Conservation (phyloP, 2,888 invertebrate species). For the Thecocarcelia acutangulata region DNA sequence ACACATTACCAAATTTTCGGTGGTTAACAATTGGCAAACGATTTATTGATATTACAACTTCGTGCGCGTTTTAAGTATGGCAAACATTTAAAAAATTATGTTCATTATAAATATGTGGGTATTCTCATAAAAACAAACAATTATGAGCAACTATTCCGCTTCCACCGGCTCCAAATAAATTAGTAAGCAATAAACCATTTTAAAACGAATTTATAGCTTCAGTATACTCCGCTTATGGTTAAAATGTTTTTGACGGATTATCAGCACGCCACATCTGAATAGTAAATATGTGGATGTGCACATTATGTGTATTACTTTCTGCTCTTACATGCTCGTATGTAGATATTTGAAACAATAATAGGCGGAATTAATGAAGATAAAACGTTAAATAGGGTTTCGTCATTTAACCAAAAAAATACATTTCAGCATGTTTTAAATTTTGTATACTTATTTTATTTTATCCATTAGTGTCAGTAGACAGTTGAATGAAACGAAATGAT, state of each 20-base stretch:
- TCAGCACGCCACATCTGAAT: background rate
- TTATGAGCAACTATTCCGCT: constrained; percentile 19
- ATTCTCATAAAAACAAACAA: constrained; percentile 23
- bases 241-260: constrained; percentile 24
- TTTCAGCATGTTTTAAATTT: background rate
- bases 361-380: background rate
- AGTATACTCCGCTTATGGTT: constrained; percentile 11
- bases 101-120: background rate
- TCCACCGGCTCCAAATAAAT: constrained; percentile 45
- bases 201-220: background rate
- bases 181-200: constrained; percentile 1
- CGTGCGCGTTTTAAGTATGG: background rate
- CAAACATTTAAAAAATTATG: background rate
- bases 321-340: too few species aligned
- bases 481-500: background rate
- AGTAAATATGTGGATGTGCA: background rate
- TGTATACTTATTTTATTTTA: background rate
- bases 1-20: too few species aligned
- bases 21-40: too few species aligned
- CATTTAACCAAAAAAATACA: background rate
- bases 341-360: background rate
- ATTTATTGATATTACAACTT: background rate
- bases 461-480: background rate
- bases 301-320: background rate
- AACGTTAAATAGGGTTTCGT: constrained; percentile 3